Evolutionary conservation across 2,888 invertebrate species (phyloP), one percentile per base, ranked within the genome.

Genomic region (Ceraclea dissimilis): DNA sequence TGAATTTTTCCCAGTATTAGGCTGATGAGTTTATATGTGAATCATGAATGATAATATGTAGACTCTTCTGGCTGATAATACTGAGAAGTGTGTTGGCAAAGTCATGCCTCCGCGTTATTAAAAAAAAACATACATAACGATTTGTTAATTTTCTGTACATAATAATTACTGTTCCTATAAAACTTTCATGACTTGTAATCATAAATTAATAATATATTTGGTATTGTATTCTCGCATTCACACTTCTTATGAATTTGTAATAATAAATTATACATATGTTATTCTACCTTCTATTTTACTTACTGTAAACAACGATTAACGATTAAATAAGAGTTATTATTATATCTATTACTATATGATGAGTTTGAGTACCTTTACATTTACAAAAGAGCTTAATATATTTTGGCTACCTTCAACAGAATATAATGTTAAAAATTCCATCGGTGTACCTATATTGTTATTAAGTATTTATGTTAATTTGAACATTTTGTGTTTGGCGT

Each of bases 331-430:
- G 26, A 26, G 26, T 26, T 26, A 6, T 4, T 26, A 26, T 26
- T 26, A 39, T 39, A n/a, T 39, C 2, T 4, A 39, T 39, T 8
- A 39, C 4, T 4, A 39, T 16, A 39, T 16, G 11, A 39, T 39
- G 39, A 39, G 39, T 39, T 26, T 39, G 39, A 39, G 39, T 39
- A 39, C 39, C 39, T 39, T 39, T 39, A 39, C 13, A 8, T 39
- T 39, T 13, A 39, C 16, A 39, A 26, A 26, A 39, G 39, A 39
- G 39, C 39, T 39, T 39, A 39, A 39, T 39, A 39, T 39, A 39
- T 39, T 39, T 39, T 39, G 39, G 39, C 39, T 39, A 39, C 39
- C 39, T n/a, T 39, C 39, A 39, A 39, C 26, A 26, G 26, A 26
- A 26, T 26, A 39, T 39, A 4, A 26, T 26, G 39, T 39, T 5